Percentiles rank a stretch among this genome's conserved stretches.
These are phyloP conservation scores for Galago senegalensis DNA, from an alignment of 2,797 vertebrate genomes.

Conservation along the genomic window DNA sequence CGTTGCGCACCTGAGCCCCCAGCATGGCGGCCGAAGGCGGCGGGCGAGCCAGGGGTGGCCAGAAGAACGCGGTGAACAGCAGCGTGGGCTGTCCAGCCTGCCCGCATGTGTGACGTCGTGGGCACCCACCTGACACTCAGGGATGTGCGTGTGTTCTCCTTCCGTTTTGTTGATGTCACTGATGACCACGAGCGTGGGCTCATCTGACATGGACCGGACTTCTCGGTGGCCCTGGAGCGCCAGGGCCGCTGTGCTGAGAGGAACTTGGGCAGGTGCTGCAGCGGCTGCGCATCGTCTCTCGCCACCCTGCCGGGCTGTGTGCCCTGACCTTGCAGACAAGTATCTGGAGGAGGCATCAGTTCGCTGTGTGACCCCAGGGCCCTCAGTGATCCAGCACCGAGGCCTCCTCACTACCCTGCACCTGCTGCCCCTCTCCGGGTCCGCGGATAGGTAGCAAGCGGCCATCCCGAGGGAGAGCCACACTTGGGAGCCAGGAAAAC, in stretches of 20 bases:
- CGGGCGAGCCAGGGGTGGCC: constrained; percentile 93
- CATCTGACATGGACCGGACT: constrained; percentile 96
- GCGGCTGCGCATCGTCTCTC: constrained; percentile 96
- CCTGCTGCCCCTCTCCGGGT: constrained; percentile 94
- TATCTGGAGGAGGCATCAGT: constrained; percentile 98
- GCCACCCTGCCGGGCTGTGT: constrained; percentile 92
- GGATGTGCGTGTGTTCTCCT: constrained; percentile 96
- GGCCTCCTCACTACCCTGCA: constrained; percentile 92
- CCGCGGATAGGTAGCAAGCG: constrained; percentile 92
- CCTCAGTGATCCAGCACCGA: constrained; percentile 84
- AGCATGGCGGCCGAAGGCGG: constrained; percentile 86
- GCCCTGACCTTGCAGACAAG: constrained; percentile 97
- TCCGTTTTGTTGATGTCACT: constrained; percentile 98
- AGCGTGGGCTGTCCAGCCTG: constrained; percentile 96
- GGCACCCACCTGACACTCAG: constrained; percentile 97
- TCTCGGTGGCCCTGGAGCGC: constrained; percentile 95
- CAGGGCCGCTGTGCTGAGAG: constrained; percentile 98
- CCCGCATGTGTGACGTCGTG: constrained; percentile 98
- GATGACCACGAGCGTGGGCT: constrained; percentile 97
- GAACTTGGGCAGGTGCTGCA: constrained; percentile 97
- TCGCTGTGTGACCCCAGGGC: constrained; percentile 95
- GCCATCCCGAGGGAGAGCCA: constrained; percentile 90
- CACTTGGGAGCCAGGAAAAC: constrained; percentile 92
- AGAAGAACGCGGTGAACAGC: constrained; percentile 93
- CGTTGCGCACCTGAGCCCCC: constrained; percentile 71